Base-by-base conservation (phyloP, 2,888 invertebrate genomes). In the Tuberolachnus salignus region DNA sequence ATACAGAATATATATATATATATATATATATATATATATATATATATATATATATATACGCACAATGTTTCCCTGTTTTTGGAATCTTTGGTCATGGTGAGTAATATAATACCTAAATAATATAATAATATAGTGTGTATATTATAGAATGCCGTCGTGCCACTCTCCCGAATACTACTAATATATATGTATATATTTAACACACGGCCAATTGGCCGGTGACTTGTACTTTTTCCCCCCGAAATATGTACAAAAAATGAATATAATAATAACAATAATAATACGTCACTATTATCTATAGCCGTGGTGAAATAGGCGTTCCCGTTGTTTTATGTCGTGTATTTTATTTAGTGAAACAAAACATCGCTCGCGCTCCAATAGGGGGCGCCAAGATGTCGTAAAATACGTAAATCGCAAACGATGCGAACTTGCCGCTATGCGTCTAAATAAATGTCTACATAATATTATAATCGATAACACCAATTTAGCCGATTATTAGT, bases 31-130 rank as follows among this genome's bases (percentile, higher is more conserved):
- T n/a, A n/a, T n/a, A n/a, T n/a, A n/a, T n/a, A n/a, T n/a, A n/a
- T n/a, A n/a, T n/a, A n/a, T n/a, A n/a, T n/a, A n/a, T n/a, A n/a
- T n/a, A 42, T 63, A 13, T 14, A 51, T 14, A 8, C 61, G 42
- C 44, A 75, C 66, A 21, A 82, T 82, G 83, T 82, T 83, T 70
- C 81, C 83, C 66, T 83, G 82, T 74, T 82, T 83, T 73, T 83
- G 82, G 82, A 82, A 83, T 69, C 82, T 83, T 71, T 82, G 83
- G 82, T 83, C 82, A 73, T 83, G 83, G 83, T 83, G 81, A 80
- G 82, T 82, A n/a, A 6, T 0, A 11, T 42, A 11, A n/a, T 51
- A 51, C 6, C n/a, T 3, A 4, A 34, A 34, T 34, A 34, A 34
- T 34, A 34, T 34, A 34, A 34, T 51, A 51, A 19, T 44, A 44